Evolutionary conservation across 2,113 vertebrate species (phyloP), one percentile per base, ranked within the genome.

Genomic region (Actenoides hombroni): DNA sequence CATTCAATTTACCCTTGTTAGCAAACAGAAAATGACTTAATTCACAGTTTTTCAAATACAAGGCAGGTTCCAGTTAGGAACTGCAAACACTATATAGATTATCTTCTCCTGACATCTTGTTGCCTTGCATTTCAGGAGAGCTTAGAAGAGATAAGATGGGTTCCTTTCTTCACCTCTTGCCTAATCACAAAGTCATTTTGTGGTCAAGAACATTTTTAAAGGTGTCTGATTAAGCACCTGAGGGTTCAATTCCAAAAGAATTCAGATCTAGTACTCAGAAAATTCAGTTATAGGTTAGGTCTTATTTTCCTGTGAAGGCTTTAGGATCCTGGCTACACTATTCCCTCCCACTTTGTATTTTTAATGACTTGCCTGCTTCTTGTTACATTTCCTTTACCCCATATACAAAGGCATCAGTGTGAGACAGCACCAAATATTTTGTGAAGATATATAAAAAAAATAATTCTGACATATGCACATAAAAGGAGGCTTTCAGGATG

Each of bases 371-470:
- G 28, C 5, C 29, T 33, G 57, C 57, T 86, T 88, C 76, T 86
- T 68, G 42, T 69, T 84, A 70, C 25, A 6, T 76, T 83, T 79
- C 28, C 17, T 94, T 48, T 81, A 33, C 48, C 11, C 35, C 77
- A 20, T 88, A 53, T 76, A 59, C 70, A 71, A 91, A 97, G 46
- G 33, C 46, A 74, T 92, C 85, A 64, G 61, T 82, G 91, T 95
- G 67, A 93, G 79, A 63, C 54, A 88, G 29, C 56, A 86, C 59
- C 33, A 86, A 95, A 18, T 81, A 75, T 78, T 95, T 94, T 75
- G 69, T 44, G 59, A 87, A 92, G 61, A 78, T 76, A 75, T 51
- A 73, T 33, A 42, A 46, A 59, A 42, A 44, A 87, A 61, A 87
- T 10, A 56, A 81, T 73, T 79, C 68, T 35, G 40, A 65, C 40